Conservation (phyloP, 2,113 vertebrate genomes). For the Gymnorhina tibicen region DNA sequence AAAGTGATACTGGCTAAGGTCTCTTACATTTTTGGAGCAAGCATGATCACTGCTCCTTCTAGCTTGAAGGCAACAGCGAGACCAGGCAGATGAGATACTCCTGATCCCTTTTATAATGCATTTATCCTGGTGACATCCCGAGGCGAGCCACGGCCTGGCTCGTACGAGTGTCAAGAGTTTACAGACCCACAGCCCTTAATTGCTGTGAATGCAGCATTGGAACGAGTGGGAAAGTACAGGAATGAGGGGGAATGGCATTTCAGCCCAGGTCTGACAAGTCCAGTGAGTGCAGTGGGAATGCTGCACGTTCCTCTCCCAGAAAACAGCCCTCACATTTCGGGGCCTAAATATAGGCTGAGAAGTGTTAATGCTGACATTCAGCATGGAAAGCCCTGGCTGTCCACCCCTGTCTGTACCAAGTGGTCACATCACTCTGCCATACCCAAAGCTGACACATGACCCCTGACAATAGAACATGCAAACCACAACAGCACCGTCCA, state of each 20-base stretch:
- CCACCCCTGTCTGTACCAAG: slow-evolving; percentile 1
- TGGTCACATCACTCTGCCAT: neutral
- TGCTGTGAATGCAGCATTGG: neutral
- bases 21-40: neutral
- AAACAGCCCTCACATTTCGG: neutral
- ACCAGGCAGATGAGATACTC: neutral
- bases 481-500: neutral
- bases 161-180: neutral
- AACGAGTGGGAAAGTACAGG: neutral
- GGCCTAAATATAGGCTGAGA: slow-evolving; percentile 3
- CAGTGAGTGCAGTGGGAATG: neutral
- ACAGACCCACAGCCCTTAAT: neutral
- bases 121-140: neutral
- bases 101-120: neutral
- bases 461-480: neutral
- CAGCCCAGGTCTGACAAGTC: neutral
- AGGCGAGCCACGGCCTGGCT: neutral
- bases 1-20: neutral
- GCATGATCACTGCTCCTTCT: neutral
- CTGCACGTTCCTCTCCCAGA: neutral
- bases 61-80: neutral
- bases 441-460: neutral
- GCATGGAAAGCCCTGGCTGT: slow-evolving; percentile 20
- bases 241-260: neutral
- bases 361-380: slow-evolving; percentile 13